These are phyloP conservation scores for Encarsia formosa DNA, from an alignment of 2,888 invertebrate genomes.

Conservation along the genomic window DNA sequence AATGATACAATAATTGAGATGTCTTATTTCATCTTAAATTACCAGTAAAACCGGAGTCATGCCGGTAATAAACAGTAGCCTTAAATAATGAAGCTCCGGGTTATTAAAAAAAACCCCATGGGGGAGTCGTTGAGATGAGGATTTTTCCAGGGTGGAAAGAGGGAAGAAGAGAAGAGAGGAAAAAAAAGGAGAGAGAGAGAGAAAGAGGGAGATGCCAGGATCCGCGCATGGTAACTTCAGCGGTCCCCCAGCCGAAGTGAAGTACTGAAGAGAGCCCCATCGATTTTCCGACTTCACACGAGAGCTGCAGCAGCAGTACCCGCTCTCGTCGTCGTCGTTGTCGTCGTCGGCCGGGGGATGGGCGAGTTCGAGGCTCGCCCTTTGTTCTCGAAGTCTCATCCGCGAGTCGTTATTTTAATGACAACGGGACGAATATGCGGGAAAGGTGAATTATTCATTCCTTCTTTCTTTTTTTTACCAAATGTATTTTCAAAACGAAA, in stretches of 20 bases:
- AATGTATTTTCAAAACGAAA: no score
- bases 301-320: background rate
- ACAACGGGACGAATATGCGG: no score
- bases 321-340: background rate
- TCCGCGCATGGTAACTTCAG: constrained; percentile 26
- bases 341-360: background rate
- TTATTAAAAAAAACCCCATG: no score
- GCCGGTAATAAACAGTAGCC: no score
- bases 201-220: constrained; percentile 13
- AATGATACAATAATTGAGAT: no score
- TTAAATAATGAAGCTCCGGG: no score
- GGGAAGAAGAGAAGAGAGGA: background rate
- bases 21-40: no score
- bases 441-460: no score
- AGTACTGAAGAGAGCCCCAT: constrained; percentile 26
- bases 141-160: background rate
- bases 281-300: constrained; percentile 29
- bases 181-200: background rate
- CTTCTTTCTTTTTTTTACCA: no score
- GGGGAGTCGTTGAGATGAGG: no score
- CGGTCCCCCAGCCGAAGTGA: constrained; percentile 18
- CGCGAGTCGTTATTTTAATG: no score
- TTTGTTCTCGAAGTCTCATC: background rate
- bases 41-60: no score
- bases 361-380: background rate